Evolutionary conservation across 2,797 vertebrate genomes (phyloP).

Genomic region (Sus cebifrons): DNA sequence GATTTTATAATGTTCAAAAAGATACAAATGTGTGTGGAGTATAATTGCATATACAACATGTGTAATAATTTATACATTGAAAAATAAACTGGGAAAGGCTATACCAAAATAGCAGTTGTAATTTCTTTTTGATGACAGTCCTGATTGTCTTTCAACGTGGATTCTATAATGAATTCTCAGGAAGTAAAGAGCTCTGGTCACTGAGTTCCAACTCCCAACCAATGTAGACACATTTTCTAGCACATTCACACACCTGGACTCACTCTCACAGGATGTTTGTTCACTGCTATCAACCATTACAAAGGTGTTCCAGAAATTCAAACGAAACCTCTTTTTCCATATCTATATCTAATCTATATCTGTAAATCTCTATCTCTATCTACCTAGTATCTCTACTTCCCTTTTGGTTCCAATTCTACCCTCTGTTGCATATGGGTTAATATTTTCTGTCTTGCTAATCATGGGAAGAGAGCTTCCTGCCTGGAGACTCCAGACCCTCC

Average conservation of each 20-base stretch:
- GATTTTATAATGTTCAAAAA: slow-evolving; percentile 11
- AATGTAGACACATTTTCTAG: neutral
- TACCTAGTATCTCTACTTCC: neutral
- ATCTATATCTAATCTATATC: neutral
- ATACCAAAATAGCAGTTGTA: neutral
- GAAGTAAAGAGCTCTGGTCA: neutral
- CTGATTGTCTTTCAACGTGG: slow-evolving; percentile 16
- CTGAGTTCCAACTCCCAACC: neutral
- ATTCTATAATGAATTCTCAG: neutral
- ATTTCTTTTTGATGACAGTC: neutral
- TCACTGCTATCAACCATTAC: neutral
- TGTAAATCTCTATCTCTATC: neutral
- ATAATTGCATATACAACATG: neutral
- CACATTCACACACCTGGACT: neutral
- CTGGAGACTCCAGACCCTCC: neutral
- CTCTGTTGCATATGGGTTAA: neutral
- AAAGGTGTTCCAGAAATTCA: neutral
- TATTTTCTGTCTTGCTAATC: neutral
- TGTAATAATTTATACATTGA: neutral
- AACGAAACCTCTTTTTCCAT: neutral
- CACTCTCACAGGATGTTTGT: neutral
- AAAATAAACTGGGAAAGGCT: neutral
- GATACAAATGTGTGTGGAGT: neutral
- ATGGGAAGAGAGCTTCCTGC: neutral
- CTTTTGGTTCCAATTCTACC: neutral